Evolutionary conservation across 2,113 vertebrate genomes (phyloP).

Genomic region (Microtus montanus): DNA sequence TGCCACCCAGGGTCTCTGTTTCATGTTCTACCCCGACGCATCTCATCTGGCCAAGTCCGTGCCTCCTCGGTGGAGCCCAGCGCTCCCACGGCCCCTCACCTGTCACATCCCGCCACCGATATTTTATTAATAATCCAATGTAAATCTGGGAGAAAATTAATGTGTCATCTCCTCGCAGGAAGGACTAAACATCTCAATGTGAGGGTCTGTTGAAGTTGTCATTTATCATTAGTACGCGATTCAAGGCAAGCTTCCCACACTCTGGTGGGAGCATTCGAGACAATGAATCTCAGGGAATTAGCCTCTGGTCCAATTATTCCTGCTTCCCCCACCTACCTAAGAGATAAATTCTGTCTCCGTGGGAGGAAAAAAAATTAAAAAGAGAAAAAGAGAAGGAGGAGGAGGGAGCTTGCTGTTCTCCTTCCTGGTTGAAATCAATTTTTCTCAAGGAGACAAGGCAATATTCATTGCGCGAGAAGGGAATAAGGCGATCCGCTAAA

Average conservation of each 20-base stretch:
- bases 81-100: background rate
- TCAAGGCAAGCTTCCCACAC: slow-evolving; percentile 53
- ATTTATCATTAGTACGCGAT: slow-evolving; percentile 70
- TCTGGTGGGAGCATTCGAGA: slow-evolving; percentile 62
- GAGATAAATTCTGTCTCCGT: slow-evolving; percentile 67
- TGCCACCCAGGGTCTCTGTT: background rate
- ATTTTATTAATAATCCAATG: slow-evolving; percentile 74
- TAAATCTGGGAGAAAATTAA: slow-evolving; percentile 76
- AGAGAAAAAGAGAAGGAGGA: slow-evolving; percentile 33
- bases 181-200: slow-evolving; percentile 76
- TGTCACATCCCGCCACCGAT: slow-evolving; percentile 50
- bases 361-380: slow-evolving; percentile 12
- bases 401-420: slow-evolving; percentile 37
- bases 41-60: accelerated
- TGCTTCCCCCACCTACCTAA: slow-evolving; percentile 51
- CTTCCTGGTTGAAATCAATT: slow-evolving; percentile 67
- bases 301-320: slow-evolving; percentile 76
- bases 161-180: slow-evolving; percentile 73
- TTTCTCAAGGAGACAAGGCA: slow-evolving; percentile 75
- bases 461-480: slow-evolving; percentile 58
- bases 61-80: accelerated
- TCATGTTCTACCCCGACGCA: background rate
- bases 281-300: slow-evolving; percentile 76
- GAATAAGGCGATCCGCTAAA: slow-evolving; percentile 66
- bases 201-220: slow-evolving; percentile 71